These are phyloP conservation scores for Diogma glabrata DNA, from an alignment of 2,888 invertebrate species.

Conservation along the genomic window DNA sequence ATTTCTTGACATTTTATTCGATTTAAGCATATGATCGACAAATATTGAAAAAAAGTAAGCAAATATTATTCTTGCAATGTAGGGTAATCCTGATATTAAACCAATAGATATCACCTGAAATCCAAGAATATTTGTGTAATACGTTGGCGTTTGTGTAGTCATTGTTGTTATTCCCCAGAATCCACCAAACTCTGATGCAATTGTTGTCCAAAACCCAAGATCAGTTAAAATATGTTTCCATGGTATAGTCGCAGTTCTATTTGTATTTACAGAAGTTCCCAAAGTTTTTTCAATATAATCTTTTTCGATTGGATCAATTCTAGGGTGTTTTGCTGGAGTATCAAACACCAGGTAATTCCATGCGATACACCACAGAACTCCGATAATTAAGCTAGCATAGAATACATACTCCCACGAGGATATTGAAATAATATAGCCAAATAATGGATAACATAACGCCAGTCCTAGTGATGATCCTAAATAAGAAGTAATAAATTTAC, in stretches of 20 bases:
- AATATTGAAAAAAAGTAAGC: constrained; percentile 44
- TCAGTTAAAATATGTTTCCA: constrained; percentile 50
- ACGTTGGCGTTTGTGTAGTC: constrained; percentile 58
- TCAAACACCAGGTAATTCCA: constrained; percentile 54
- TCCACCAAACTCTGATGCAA: constrained; percentile 52
- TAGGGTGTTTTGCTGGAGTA: constrained; percentile 51
- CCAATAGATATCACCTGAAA: constrained; percentile 53
- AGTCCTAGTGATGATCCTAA: constrained; percentile 50
- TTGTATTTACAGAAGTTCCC: constrained; percentile 33
- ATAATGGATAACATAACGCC: constrained; percentile 55
- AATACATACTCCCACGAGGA: constrained; percentile 64
- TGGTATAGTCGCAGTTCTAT: constrained; percentile 37
- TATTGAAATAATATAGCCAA: constrained; percentile 50
- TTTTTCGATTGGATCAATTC: constrained; percentile 46
- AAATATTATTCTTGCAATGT: constrained; percentile 46
- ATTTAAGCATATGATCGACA: constrained; percentile 46
- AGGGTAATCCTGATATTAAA: constrained; percentile 50
- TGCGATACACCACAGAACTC: constrained; percentile 50
- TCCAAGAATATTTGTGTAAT: constrained; percentile 55
- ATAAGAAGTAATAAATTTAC: constrained; percentile 54
- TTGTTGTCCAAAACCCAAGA: constrained; percentile 49
- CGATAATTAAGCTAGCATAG: constrained; percentile 48
- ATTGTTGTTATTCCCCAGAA: constrained; percentile 59
- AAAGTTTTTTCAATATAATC: constrained; percentile 46
- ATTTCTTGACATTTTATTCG: constrained; percentile 44